Conservation (phyloP, 2,113 vertebrate genomes). For the Silurus meridionalis region DNA sequence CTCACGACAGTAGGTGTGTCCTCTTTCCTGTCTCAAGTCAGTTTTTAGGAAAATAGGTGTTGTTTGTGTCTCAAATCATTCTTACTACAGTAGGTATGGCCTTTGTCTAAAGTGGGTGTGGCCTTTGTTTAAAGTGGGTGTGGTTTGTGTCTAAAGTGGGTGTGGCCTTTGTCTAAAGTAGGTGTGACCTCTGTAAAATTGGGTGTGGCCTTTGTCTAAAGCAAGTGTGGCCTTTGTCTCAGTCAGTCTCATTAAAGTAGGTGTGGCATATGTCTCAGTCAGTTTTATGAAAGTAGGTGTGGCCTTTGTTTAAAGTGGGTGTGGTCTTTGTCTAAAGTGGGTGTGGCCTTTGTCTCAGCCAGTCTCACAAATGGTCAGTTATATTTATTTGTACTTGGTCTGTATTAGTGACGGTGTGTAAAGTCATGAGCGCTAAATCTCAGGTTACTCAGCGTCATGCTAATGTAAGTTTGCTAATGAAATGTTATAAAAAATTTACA, state of each 20-base stretch:
- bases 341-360: background rate
- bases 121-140: background rate
- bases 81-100: background rate
- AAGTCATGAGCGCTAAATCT: background rate
- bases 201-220: background rate
- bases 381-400: background rate
- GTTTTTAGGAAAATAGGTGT: background rate
- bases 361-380: background rate
- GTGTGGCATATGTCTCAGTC: background rate
- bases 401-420: background rate
- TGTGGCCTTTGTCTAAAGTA: background rate
- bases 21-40: background rate
- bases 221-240: background rate
- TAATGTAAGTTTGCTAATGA: background rate
- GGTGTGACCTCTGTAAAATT: background rate
- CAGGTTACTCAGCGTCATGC: background rate
- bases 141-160: background rate
- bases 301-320: background rate
- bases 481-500: background rate
- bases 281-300: background rate
- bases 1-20: background rate
- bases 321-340: background rate
- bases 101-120: background rate
- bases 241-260: background rate
- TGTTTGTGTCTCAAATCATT: background rate